phyloP scores from a whole-genome alignment of 1,140 invertebrate genomes.

The Drosophila ficusphila region DNA sequence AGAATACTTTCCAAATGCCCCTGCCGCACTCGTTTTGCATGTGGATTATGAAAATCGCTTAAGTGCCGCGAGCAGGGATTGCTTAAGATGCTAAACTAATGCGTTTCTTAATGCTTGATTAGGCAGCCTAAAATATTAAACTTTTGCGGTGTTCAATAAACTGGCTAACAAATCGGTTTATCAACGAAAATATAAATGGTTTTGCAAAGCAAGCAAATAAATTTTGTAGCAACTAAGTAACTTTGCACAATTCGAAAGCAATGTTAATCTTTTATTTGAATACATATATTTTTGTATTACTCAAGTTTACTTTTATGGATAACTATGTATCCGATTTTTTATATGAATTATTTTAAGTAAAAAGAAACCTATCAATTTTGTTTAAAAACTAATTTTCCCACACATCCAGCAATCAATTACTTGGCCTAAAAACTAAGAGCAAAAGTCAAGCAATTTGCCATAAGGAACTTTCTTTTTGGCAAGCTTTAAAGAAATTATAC shows the following conservation, averaged over 20 bases:
- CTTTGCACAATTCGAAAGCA: too few relatives aligned
- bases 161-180: too few relatives aligned
- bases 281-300: too few relatives aligned
- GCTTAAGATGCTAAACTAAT: background rate
- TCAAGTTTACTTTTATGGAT: too few relatives aligned
- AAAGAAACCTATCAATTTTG: too few relatives aligned
- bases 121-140: background rate
- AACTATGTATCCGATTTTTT: too few relatives aligned
- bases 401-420: background rate
- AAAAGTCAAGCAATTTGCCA: slow-evolving; percentile 54
- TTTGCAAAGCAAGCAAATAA: too few relatives aligned
- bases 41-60: background rate
- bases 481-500: slow-evolving; percentile 75
- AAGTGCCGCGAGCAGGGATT: background rate
- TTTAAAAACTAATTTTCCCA: background rate
- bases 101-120: slow-evolving; percentile 14
- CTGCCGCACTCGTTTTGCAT: background rate
- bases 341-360: too few relatives aligned
- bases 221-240: too few relatives aligned
- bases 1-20: slow-evolving; percentile 24
- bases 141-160: background rate
- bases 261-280: too few relatives aligned
- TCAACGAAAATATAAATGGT: too few relatives aligned
- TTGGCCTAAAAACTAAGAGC: slow-evolving; percentile 3
- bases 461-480: slow-evolving; percentile 34